Evolutionary conservation across 1,140 invertebrate genomes (phyloP), one percentile per base, ranked within the genome.

Genomic region (Dendroctonus ponderosae): DNA sequence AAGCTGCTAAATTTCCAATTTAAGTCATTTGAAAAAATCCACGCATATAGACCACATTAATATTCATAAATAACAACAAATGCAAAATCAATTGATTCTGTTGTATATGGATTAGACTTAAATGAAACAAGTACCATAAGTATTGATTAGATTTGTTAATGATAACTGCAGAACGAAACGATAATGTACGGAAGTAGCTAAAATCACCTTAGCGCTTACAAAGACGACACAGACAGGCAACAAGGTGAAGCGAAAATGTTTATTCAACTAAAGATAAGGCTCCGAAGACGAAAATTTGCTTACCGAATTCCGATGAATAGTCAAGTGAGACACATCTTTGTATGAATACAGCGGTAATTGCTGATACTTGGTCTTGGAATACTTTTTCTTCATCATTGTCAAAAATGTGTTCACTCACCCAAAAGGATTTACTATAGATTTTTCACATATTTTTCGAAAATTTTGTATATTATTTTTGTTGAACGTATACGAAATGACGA

Each of bases 341-440:
- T 67, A 71, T 61, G 68, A 60, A 70, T 72, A 65, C 57, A 64
- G 64, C 8, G 68, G 64, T 54, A 73, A 62, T 67, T 73, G 71
- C 37, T 71, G 70, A 57, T 73, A 73, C 54, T 68, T 73, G 37
- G 72, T 57, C 41, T 71, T 71, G 15, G 62, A 61, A 41, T 70
- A 71, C 15, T 68, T 63, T 65, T 73, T 73, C 68, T 73, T 73
- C 72, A 73, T 73, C 43, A 14, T 67, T 50, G 58, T 44, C 66
- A 43, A 54, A 54, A 44, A 38, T 15, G 44, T 54, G n/a, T 51
- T 53, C 57, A 26, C 12, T 48, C 43, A 7, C n/a, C 56, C 26
- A 48, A 39, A 43, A 15, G 6, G 26, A 38, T 66, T 58, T 44
- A n/a, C 6, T 66, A 53, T 58, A 9, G 48, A 58, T 66, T 50